Evolutionary conservation across 37 sponge, comb jelly and placozoan species (phyloP).

Genomic region (Geodia barretti): DNA sequence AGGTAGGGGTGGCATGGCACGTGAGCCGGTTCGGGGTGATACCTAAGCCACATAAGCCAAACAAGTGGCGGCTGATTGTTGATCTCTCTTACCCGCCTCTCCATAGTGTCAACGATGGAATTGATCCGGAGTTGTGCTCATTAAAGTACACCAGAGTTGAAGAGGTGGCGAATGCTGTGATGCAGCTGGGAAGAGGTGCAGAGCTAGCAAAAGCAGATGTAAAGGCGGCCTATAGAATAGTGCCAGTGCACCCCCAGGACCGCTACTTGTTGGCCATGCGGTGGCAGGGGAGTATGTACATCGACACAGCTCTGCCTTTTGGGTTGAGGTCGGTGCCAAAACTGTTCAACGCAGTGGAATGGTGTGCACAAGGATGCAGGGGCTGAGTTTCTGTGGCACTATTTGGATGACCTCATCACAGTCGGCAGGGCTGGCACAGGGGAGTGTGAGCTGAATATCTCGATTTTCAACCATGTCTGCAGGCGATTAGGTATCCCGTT

Average conservation of each 20-base stretch:
- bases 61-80: background rate
- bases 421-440: no score
- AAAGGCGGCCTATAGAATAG: background rate
- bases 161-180: background rate
- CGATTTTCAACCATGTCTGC: no score
- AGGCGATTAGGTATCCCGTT: no score
- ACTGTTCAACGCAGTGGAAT: background rate
- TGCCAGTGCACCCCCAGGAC: constrained; percentile 6
- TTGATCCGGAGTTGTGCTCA: background rate
- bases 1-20: background rate
- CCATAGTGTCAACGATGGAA: background rate
- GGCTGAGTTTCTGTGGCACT: background rate
- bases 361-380: background rate
- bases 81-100: background rate
- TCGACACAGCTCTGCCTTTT: background rate
- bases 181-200: background rate
- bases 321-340: background rate
- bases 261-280: background rate
- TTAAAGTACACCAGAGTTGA: background rate
- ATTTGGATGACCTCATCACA: background rate
- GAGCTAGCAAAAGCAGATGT: background rate
- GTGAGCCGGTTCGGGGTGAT: background rate
- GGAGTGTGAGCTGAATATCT: no score
- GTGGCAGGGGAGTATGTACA: background rate
- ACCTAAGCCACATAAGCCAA: background rate